A percentile compares a stretch with the other conserved stretches of the same genome.
Evolutionary conservation across 2,113 vertebrate genomes (phyloP).

Genomic region (Zapus hudsonius): DNA sequence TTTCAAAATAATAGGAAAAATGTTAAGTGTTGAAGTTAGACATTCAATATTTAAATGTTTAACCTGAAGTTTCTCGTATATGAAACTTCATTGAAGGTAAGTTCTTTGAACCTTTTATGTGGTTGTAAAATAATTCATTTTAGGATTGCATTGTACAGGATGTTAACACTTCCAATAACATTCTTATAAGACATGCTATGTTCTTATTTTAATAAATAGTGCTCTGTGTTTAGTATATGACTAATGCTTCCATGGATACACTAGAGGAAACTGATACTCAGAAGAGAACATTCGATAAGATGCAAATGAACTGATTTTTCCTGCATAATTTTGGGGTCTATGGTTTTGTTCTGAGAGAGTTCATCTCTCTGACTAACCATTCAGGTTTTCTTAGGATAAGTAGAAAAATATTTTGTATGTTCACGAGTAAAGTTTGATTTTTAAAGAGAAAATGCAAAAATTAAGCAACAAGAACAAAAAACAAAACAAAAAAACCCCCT

Average conservation of each 20-base stretch:
- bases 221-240: neutral
- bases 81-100: neutral
- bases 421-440: neutral
- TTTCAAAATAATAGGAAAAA: neutral
- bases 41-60: slow-evolving; percentile 4
- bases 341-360: neutral
- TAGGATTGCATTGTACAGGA: neutral
- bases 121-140: neutral
- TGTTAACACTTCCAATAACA: neutral
- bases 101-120: neutral
- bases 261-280: neutral
- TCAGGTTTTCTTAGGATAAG: neutral
- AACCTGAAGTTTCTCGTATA: neutral
- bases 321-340: neutral
- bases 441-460: neutral
- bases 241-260: neutral
- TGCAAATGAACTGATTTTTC: neutral
- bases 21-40: neutral
- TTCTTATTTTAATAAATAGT: neutral
- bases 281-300: neutral
- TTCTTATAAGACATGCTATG: neutral
- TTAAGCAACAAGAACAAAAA: neutral
- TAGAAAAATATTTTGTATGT: neutral
- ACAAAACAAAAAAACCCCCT: too few relatives aligned
- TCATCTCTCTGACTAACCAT: neutral